phyloP scores from a whole-genome alignment of 1,140 invertebrate genomes.

The Lepidotrigona ventralis region DNA sequence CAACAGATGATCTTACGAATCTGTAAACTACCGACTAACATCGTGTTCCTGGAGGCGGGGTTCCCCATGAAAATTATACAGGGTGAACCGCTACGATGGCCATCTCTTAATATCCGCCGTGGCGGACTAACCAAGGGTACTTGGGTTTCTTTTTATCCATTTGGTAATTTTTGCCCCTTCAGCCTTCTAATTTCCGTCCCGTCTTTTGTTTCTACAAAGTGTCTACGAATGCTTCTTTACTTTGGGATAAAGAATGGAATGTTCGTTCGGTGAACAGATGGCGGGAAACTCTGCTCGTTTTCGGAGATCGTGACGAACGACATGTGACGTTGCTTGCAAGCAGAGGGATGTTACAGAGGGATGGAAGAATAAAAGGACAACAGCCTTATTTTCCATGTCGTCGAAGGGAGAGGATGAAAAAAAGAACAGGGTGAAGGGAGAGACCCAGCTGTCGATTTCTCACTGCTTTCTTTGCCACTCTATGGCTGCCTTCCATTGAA shows the following conservation, averaged over 20 bases:
- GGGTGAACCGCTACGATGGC: constrained; percentile 22
- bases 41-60: neutral
- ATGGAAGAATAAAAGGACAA: constrained; percentile 36
- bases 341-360: constrained; percentile 6
- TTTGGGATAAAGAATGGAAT: neutral
- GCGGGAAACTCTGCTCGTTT: neutral
- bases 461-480: constrained; percentile 28
- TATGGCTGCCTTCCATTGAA: neutral
- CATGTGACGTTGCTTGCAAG: neutral
- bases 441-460: constrained; percentile 56
- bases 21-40: constrained; percentile 46
- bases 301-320: constrained; percentile 19
- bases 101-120: constrained; percentile 29
- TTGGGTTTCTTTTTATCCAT: neutral
- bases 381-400: neutral
- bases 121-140: neutral
- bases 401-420: neutral
- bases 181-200: neutral
- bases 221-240: neutral
- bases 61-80: constrained; percentile 47
- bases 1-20: constrained; percentile 48
- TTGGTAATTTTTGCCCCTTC: neutral
- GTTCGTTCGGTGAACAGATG: neutral
- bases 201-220: neutral
- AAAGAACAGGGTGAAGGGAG: constrained; percentile 20